These are phyloP conservation scores for Tinamus guttatus DNA, from an alignment of 2,113 vertebrate species.

Conservation along the genomic window DNA sequence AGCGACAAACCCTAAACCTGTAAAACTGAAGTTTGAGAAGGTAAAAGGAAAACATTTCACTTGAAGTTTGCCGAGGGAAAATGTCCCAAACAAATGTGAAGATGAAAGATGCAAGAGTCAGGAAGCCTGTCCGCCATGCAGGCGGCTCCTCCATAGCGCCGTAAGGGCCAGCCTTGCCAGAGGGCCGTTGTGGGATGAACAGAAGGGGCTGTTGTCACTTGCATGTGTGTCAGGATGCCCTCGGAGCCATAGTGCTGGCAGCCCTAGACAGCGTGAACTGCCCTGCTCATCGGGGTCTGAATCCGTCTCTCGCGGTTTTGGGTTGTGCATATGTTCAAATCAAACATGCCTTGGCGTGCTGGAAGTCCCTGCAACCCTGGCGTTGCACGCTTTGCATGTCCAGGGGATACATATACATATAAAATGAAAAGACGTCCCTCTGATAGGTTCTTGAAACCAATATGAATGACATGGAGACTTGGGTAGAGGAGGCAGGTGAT, in stretches of 20 bases:
- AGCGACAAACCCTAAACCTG: conserved; percentile 94
- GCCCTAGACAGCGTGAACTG: not conserved
- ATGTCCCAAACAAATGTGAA: not conserved
- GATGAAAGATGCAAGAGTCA: not conserved
- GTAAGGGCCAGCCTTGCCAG: not conserved
- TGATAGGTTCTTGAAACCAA: not conserved
- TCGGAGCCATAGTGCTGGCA: not conserved
- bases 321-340: not conserved
- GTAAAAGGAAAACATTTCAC: conserved; percentile 74
- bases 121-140: not conserved
- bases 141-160: not conserved
- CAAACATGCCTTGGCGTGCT: not conserved
- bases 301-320: not conserved
- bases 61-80: not conserved
- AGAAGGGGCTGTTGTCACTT: not conserved
- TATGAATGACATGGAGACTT: not conserved
- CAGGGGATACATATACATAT: not conserved
- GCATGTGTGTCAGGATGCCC: not conserved
- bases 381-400: not conserved
- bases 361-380: too few species aligned
- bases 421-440: not conserved
- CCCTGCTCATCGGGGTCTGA: not conserved
- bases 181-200: not conserved
- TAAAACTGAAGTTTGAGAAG: conserved; percentile 99
- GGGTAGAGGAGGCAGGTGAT: not conserved